A percentile compares a stretch with the other conserved stretches of the same genome.
Conservation (phyloP, 2,888 invertebrate genomes). For the Ryuthela nishihirai region DNA sequence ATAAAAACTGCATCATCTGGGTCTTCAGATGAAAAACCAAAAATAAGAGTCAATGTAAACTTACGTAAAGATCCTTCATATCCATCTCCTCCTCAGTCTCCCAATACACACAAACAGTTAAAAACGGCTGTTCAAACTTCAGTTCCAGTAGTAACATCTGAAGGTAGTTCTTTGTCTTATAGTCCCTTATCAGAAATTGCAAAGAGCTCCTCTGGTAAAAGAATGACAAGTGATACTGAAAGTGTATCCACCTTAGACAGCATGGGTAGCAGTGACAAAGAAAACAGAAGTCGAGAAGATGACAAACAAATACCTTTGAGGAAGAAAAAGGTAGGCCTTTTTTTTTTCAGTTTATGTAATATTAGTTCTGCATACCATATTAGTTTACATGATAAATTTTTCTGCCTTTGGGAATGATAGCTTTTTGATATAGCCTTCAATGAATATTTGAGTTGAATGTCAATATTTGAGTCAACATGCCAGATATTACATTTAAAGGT, state of each 20-base stretch:
- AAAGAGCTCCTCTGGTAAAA: conserved; percentile 21
- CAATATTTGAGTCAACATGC: no score
- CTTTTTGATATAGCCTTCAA: no score
- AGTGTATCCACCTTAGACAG: conserved; percentile 69
- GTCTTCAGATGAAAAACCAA: conserved; percentile 19
- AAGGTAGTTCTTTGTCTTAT: conserved; percentile 15
- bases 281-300: conserved; percentile 46
- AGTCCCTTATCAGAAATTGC: conserved; percentile 30
- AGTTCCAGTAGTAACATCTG: conserved; percentile 5
- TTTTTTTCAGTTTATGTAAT: no score
- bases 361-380: no score
- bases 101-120: conserved; percentile 56
- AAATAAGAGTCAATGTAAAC: conserved; percentile 27
- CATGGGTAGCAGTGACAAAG: conserved; percentile 55
- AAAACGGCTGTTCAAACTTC: conserved; percentile 61
- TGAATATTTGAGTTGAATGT: no score
- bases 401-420: no score
- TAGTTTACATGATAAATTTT: no score
- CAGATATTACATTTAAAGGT: no score
- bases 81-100: conserved; percentile 36
- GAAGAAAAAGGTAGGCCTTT: conserved; percentile 16
- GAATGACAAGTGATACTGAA: conserved; percentile 69
- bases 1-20: background rate
- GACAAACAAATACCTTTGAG: conserved; percentile 22
- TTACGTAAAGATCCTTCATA: conserved; percentile 31